Conservation (phyloP, 64 coral and sea anemone species). For the Catalaphyllia jardinei region DNA sequence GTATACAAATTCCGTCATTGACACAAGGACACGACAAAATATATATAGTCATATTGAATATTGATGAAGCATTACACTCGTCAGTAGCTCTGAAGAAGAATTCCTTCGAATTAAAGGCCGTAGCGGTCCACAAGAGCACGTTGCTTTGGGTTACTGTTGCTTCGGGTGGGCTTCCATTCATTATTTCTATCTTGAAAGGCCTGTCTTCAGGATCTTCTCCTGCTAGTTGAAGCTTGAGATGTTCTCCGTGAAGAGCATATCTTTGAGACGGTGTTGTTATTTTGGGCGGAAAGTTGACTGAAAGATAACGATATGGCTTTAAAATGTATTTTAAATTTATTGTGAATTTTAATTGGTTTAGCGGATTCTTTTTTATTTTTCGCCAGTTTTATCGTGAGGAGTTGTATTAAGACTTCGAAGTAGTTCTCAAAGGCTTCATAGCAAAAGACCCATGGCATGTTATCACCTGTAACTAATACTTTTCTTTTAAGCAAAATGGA, state of each 20-base stretch:
- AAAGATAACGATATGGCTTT: too few species aligned
- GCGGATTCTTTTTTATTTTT: too few species aligned
- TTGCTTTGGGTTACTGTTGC: neutral
- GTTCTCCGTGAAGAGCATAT: conserved; percentile 8
- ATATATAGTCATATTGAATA: conserved; percentile 33
- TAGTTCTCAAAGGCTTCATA: too few species aligned
- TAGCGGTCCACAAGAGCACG: conserved; percentile 32
- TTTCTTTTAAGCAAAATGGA: too few species aligned
- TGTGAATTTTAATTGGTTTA: too few species aligned
- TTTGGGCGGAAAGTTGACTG: neutral
- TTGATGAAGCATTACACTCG: conserved; percentile 67
- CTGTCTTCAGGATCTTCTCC: conserved; percentile 15
- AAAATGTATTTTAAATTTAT: too few species aligned
- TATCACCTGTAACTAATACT: too few species aligned
- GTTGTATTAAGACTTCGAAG: too few species aligned
- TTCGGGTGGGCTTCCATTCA: neutral
- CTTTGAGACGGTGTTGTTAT: conserved; percentile 1
- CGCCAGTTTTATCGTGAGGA: too few species aligned
- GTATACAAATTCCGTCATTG: conserved; percentile 23
- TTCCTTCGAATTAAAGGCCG: neutral
- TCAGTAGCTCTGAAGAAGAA: conserved; percentile 59
- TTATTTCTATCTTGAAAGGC: neutral
- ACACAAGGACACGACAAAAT: conserved; percentile 17
- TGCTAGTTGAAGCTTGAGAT: neutral
- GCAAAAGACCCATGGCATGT: too few species aligned